Evolutionary conservation across 2,797 vertebrate genomes (phyloP), one percentile per base, ranked within the genome.

Genomic region (Glyptemys insculpta): DNA sequence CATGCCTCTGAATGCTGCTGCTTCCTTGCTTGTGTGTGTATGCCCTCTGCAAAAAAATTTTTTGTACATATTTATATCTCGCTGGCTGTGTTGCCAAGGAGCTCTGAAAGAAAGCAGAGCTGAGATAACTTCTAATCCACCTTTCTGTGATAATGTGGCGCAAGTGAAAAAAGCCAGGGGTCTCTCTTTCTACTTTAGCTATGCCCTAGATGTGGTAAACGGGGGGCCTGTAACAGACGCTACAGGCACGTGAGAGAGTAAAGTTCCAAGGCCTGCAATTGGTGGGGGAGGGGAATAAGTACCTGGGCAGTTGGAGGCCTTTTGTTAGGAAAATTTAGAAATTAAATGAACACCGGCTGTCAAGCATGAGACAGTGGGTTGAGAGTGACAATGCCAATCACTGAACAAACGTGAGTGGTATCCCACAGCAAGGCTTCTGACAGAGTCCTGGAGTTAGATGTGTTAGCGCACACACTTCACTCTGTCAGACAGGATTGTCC

Each of bases 91-190:
- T 98, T 98, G 98, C 98, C 98, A 98, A 98, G 98, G 98, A 98
- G 96, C 97, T 97, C 98, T 98, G 98, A 98, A 98, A 98, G 98
- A 98, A 98, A 98, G 98, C 98, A 99, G 98, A 98, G 95, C 96
- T 95, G 90, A 98, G 98, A 98, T 98, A 99, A 98, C 97, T 98
- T 98, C 98, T 99, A 99, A 98, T 99, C 98, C 98, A 98, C 98
- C 98, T 98, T 98, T 98, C 98, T 98, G 98, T 98, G 98, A 99
- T 99, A 99, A 97, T 98, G 98, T 97, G 98, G 98, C 97, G 98
- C 97, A 98, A 98, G 98, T 99, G 98, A 99, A 98, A 98, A 98
- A 98, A 98, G 97, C 97, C 98, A 98, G 98, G 98, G 97, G 98
- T 98, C 97, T 94, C 94, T 95, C 94, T 95, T 96, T 97, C 89